Evolutionary conservation across 2,113 vertebrate species (phyloP).

Genomic region (Sprattus sprattus): DNA sequence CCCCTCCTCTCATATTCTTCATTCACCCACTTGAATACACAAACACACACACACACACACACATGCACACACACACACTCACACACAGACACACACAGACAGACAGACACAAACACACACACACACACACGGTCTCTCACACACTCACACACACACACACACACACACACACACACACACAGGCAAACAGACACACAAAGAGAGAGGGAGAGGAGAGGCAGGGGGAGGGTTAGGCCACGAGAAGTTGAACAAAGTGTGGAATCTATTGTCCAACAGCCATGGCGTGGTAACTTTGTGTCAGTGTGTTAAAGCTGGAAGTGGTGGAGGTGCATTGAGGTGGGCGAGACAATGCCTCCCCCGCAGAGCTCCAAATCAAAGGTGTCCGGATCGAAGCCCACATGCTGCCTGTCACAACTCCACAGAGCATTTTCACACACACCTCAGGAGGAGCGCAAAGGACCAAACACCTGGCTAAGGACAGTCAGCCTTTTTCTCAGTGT

Average conservation of each 20-base stretch:
- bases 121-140: neutral
- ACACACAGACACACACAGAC: constrained; percentile 18
- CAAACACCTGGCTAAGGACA: constrained; percentile 18
- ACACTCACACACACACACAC: constrained; percentile 1
- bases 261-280: neutral
- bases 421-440: constrained; percentile 25
- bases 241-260: neutral
- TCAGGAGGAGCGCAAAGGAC: constrained; percentile 20
- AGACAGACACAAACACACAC: neutral
- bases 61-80: neutral
- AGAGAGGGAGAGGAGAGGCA: too few relatives aligned
- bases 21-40: constrained; percentile 8
- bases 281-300: neutral
- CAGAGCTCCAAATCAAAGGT: neutral
- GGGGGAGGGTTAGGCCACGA: neutral
- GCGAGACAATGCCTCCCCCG: too few relatives aligned
- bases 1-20: neutral
- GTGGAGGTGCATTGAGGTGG: neutral
- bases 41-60: neutral
- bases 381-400: neutral
- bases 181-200: neutral
- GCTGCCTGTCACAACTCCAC: constrained; percentile 22
- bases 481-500: neutral
- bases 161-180: constrained; percentile 13
- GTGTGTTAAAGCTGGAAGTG: neutral